A percentile compares a stretch with the other conserved stretches of the same genome.
Conservation (phyloP, 2,113 vertebrate species). For the Isichthys henryi region DNA sequence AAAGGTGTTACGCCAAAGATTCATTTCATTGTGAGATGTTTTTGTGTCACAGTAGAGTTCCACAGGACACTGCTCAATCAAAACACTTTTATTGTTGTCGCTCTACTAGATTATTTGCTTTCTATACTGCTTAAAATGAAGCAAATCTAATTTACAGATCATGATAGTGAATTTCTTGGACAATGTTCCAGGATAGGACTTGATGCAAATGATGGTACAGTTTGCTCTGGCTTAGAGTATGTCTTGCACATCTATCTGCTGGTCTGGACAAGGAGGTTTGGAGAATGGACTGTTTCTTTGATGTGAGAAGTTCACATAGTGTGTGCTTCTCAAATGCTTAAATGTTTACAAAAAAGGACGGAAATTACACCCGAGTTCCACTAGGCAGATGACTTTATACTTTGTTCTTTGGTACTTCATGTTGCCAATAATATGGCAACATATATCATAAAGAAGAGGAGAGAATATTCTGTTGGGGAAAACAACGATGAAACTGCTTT, state of each 20-base stretch:
- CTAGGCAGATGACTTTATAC: background rate
- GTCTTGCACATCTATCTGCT: background rate
- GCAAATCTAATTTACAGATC: background rate
- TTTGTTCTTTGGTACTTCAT: background rate
- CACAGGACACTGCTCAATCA: constrained; percentile 56
- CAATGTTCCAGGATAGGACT: background rate
- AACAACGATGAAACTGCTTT: background rate
- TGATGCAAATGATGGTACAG: background rate
- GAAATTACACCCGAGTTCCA: background rate
- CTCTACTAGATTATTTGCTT: constrained; percentile 31
- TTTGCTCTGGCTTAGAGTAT: background rate
- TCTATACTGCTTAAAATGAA: background rate
- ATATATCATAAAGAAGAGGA: background rate
- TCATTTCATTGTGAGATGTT: background rate
- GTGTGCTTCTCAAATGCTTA: background rate
- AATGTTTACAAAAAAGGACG: background rate
- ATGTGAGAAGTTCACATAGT: background rate
- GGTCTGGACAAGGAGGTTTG: background rate
- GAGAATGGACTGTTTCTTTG: background rate
- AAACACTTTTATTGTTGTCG: constrained; percentile 57
- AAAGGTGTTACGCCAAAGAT: background rate
- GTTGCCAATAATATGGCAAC: background rate
- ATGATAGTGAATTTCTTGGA: background rate
- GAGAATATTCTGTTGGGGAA: background rate
- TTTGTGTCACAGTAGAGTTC: background rate